Evolutionary conservation across 2,888 invertebrate species (phyloP).

Genomic region (Gisinianus flammeolus): DNA sequence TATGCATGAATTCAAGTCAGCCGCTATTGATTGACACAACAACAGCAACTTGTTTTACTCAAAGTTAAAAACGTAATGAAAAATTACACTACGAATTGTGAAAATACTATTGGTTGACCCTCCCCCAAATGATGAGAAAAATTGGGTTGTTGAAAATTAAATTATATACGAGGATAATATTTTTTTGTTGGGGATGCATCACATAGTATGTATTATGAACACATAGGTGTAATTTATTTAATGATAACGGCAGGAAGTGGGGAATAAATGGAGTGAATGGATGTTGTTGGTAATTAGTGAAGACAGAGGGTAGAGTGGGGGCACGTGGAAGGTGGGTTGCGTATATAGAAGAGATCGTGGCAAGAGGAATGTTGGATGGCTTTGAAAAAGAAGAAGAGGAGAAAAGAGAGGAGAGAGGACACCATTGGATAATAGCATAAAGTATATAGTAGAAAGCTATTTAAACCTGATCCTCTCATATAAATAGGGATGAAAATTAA

Average conservation of each 20-base stretch:
- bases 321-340: conserved; percentile 23
- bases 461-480: conserved; percentile 50
- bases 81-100: too few relatives aligned
- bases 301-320: conserved; percentile 21
- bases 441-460: conserved; percentile 37
- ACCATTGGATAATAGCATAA: conserved; percentile 17
- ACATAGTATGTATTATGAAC: too few relatives aligned
- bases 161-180: too few relatives aligned
- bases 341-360: conserved; percentile 35
- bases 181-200: too few relatives aligned
- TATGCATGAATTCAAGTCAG: too few relatives aligned
- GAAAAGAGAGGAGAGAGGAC: background rate
- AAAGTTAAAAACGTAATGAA: too few relatives aligned
- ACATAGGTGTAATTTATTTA: conserved; percentile 20
- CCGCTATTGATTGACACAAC: too few relatives aligned
- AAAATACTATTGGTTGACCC: too few relatives aligned
- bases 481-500: conserved; percentile 50
- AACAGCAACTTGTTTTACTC: too few relatives aligned
- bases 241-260: conserved; percentile 24
- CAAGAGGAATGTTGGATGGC: conserved; percentile 35
- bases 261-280: conserved; percentile 27
- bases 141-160: too few relatives aligned
- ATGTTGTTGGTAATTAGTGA: conserved; percentile 32
- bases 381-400: conserved; percentile 22
- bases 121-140: too few relatives aligned